Base-by-base conservation (phyloP, 2,113 vertebrate genomes). In the Bufo bufo region DNA sequence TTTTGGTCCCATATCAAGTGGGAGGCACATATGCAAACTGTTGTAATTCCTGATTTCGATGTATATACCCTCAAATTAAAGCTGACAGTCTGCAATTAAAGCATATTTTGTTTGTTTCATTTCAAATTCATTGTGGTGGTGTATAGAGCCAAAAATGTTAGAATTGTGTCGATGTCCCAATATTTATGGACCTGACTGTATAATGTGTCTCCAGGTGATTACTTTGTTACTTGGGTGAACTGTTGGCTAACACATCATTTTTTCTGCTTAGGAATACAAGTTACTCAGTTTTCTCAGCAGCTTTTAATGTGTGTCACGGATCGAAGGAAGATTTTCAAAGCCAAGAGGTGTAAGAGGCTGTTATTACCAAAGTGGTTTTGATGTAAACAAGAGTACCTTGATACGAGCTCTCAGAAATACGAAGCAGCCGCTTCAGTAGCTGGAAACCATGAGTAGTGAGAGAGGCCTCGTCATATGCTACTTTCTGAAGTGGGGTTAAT, bases 351-450 rank as follows among this genome's bases (percentile, higher is more conserved):
- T 84, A 82, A 84, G 82, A 69, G 87, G 72, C 72, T 84, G 58
- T 84, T 89, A 89, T 89, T 89, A 89, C 87, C 87, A 89, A 84
- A 89, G 59, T 89, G 87, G 81, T 89, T 89, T 84, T 89, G 81
- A 78, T 84, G 74, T 89, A 89, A 89, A 89, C 87, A 89, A 84
- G 74, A 89, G 87, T 83, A 59, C 47, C 71, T 88, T 84, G 86
- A 71, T 23, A 33, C 77, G 87, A 10, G 50, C 58, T 81, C 81
- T 88, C 59, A 77, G 87, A 88, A 77, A 84, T 58, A 33, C 47
- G 82, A 78, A 69, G 59, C 61, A 84, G 74, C 49, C 87, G 78
- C 74, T 77, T 61, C 9, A 49, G 23, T 47, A 84, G 74, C 71
- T 84, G 82, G 82, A 12, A 88, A 23, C 72, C 47, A 69, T 58